Conservation (phyloP, 2,113 vertebrate species). For the Malurus melanocephalus region DNA sequence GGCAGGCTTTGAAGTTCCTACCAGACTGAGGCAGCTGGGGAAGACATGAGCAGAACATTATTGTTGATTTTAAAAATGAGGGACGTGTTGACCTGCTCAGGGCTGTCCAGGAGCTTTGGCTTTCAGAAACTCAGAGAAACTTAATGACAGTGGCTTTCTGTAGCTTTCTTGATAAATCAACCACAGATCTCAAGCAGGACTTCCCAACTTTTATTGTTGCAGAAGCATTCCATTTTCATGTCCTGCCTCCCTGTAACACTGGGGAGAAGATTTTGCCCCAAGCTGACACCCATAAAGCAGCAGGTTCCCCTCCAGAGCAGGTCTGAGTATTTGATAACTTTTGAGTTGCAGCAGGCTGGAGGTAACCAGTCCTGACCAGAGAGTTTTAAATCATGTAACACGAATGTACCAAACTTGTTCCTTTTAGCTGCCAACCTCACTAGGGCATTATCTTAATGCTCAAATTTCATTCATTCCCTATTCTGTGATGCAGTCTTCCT, state of each 20-base stretch:
- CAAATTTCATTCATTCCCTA: neutral
- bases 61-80: neutral
- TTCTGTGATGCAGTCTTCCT: neutral
- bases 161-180: neutral
- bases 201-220: neutral
- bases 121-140: neutral
- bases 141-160: neutral
- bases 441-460: neutral
- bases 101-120: neutral
- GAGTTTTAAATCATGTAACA: neutral
- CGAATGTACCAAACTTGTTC: neutral
- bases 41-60: neutral
- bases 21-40: neutral
- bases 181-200: neutral
- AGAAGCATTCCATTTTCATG: neutral
- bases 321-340: neutral
- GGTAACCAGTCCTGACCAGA: neutral
- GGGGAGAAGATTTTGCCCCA: neutral
- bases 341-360: neutral
- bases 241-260: neutral
- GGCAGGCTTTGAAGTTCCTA: slow-evolving; percentile 34
- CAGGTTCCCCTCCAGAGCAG: neutral
- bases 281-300: neutral
- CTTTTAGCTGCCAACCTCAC: neutral
- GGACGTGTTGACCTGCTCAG: neutral